These are phyloP conservation scores for Xenopus laevis DNA, from an alignment of 2,113 vertebrate species.

Conservation along the genomic window DNA sequence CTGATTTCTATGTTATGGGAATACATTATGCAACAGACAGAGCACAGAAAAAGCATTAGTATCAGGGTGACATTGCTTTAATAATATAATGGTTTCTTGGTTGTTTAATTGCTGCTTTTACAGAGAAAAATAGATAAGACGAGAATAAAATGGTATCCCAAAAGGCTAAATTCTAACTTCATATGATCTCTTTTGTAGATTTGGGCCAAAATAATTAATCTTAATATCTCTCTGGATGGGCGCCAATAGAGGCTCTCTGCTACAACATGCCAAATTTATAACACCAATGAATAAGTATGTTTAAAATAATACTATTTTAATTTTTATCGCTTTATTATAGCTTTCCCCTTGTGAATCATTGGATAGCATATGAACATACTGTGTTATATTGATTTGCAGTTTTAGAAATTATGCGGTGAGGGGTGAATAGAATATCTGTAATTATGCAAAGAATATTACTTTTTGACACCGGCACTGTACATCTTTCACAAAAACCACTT, in stretches of 20 bases:
- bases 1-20: neutral
- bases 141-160: slow-evolving; percentile 18
- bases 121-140: slow-evolving; percentile 5
- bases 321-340: slow-evolving; percentile 28
- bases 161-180: slow-evolving; percentile 20
- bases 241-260: neutral
- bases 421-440: neutral
- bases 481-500: neutral
- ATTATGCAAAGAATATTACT: slow-evolving; percentile 8
- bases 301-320: slow-evolving; percentile 24
- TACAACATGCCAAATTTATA: slow-evolving; percentile 21
- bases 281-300: slow-evolving; percentile 22
- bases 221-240: neutral
- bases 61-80: neutral
- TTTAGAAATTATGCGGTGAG: neutral
- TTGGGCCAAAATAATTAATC: slow-evolving; percentile 22
- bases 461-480: neutral
- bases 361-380: neutral
- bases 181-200: slow-evolving; percentile 27
- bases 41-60: slow-evolving; percentile 6
- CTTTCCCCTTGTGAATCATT: slow-evolving; percentile 32
- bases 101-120: slow-evolving; percentile 18
- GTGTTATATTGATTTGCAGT: slow-evolving; percentile 7
- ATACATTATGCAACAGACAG: neutral
- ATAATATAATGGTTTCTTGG: slow-evolving; percentile 17